A percentile compares a stretch with the other conserved stretches of the same genome.
phyloP scores from a whole-genome alignment of 2,888 invertebrate species.

The Polymixis lichenea region DNA sequence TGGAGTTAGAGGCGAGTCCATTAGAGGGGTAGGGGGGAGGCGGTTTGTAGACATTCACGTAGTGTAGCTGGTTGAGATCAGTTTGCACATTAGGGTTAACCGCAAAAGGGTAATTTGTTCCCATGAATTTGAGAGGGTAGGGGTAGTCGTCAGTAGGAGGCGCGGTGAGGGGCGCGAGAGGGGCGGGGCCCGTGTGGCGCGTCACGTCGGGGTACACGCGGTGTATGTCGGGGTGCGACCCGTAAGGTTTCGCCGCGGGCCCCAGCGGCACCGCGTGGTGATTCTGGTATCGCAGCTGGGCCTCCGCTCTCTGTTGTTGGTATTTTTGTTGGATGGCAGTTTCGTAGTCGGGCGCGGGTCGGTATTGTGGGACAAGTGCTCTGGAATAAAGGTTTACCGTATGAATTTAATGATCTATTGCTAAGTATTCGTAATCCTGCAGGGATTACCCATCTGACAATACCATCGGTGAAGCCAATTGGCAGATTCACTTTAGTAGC shows the following conservation, averaged over 20 bases:
- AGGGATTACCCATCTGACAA: too few relatives aligned
- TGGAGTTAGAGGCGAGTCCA: conserved; percentile 95
- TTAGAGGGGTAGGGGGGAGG: conserved; percentile 96
- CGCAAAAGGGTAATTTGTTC: conserved; percentile 83
- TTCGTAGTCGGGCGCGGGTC: conserved; percentile 98
- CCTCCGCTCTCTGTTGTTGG: conserved; percentile 87
- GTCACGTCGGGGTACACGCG: conserved; percentile 93
- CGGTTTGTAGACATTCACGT: conserved; percentile 94
- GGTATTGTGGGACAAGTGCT: conserved; percentile 95
- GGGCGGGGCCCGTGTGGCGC: conserved; percentile 80
- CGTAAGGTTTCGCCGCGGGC: conserved; percentile 86
- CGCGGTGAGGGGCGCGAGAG: conserved; percentile 66
- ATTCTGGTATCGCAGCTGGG: conserved; percentile 83
- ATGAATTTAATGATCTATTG: neutral
- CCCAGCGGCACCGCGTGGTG: conserved; percentile 77
- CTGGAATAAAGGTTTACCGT: conserved; percentile 79
- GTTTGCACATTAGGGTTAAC: conserved; percentile 84
- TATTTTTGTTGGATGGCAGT: conserved; percentile 97
- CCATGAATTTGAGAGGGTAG: conserved; percentile 81
- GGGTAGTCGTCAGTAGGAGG: conserved; percentile 80
- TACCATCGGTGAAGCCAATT: too few relatives aligned
- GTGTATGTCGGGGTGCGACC: conserved; percentile 94
- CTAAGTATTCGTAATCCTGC: too few relatives aligned
- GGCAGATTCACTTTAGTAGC: too few relatives aligned
- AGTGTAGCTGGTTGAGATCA: conserved; percentile 89